Percentiles rank a stretch among this genome's conserved stretches.
Evolutionary conservation across 2,888 invertebrate genomes (phyloP).

Genomic region (Trichopoda pennipes): DNA sequence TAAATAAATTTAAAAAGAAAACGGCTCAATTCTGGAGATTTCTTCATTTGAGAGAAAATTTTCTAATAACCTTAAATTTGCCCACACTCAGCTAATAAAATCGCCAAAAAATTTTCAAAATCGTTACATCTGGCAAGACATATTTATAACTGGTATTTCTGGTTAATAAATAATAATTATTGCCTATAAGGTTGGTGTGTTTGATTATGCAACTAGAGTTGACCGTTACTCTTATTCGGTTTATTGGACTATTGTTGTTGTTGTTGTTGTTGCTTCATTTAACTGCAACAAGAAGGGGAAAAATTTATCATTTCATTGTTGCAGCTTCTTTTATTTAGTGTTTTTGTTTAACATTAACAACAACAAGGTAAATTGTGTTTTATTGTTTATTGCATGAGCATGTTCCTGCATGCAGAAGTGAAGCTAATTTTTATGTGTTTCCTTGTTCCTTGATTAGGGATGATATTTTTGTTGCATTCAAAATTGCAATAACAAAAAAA

Average conservation of each 20-base stretch:
- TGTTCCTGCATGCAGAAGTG: neutral
- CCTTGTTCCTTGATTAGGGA: conserved; percentile 8
- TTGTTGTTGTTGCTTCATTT: neutral
- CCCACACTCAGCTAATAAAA: too few species aligned
- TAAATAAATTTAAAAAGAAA: too few species aligned
- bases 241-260: neutral
- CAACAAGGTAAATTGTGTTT: conserved; percentile 20
- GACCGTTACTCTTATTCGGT: neutral
- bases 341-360: conserved; percentile 5
- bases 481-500: conserved; percentile 12
- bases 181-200: conserved; percentile 3
- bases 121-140: too few species aligned
- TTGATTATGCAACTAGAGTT: neutral
- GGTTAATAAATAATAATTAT: conserved; percentile 30
- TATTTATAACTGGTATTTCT: too few species aligned
- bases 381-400: conserved; percentile 27
- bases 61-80: too few species aligned
- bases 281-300: too few species aligned
- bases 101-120: too few species aligned
- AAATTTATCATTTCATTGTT: neutral
- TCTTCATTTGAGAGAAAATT: too few species aligned
- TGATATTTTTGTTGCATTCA: conserved; percentile 2
- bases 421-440: conserved; percentile 23
- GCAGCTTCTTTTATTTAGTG: neutral
- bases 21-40: too few species aligned